These are phyloP conservation scores for Alcis repandata DNA, from an alignment of 2,888 invertebrate species.

Conservation along the genomic window DNA sequence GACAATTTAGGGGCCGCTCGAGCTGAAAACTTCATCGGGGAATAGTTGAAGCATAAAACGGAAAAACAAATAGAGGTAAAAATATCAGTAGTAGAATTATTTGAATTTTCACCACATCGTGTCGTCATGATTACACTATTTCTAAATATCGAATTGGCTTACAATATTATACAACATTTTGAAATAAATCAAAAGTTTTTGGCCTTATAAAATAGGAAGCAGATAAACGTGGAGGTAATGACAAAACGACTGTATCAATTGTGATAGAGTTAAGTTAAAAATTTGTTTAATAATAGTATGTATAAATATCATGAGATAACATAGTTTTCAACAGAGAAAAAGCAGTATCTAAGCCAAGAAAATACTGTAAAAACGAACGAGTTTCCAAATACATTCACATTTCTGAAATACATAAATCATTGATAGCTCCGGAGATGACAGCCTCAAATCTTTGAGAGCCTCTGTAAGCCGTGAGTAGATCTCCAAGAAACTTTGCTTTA, in stretches of 20 bases:
- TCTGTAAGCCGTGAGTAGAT: conserved; percentile 1
- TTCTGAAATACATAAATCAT: background rate
- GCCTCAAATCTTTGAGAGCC: conserved; percentile 19
- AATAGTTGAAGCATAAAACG: background rate
- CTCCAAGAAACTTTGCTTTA: conserved; percentile 20
- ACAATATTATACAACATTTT: too few species aligned
- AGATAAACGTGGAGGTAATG: too few species aligned
- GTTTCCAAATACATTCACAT: background rate
- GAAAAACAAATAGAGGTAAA: background rate
- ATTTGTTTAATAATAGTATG: too few species aligned
- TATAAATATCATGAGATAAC: too few species aligned
- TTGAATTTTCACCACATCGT: background rate
- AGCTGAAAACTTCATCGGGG: conserved; percentile 3
- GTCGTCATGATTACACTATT: background rate
- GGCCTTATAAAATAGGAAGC: too few species aligned
- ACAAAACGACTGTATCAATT: too few species aligned
- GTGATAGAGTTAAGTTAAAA: too few species aligned
- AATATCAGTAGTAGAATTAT: background rate
- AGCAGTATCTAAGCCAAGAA: too few species aligned
- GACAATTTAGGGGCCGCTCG: conserved; percentile 10
- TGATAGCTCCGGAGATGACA: background rate
- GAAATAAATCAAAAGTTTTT: too few species aligned
- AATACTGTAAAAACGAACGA: too few species aligned
- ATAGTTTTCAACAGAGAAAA: too few species aligned
- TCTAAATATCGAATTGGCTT: too few species aligned